Evolutionary conservation across 30 jellyfish, hydroid and myxozoan species (phyloP), one percentile per base, ranked within the genome.

Genomic region (Rhopilema esculentum): DNA sequence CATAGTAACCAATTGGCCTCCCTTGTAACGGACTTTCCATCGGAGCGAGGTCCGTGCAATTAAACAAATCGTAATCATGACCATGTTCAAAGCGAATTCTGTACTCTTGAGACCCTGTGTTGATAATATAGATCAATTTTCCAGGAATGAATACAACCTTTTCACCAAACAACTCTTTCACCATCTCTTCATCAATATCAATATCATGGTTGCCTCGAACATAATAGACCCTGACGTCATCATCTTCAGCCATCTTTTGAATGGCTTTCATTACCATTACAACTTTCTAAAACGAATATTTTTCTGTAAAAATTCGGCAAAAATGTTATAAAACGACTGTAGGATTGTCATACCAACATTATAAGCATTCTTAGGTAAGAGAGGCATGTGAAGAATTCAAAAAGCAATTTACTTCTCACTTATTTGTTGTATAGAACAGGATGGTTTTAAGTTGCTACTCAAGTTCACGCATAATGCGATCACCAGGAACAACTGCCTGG

Each of bases 21-120:
- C 97, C 93, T 75, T 57, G 88, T 91, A 90, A 62, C 21, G 97
- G 97, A 57, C 92, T 67, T 29, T 90, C 93, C 4, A 28, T 89
- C 18, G 93, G 91, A n/a, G 89, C 83, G 25, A 83, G 31, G 16
- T 71, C 86, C 23, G 48, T 28, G 61, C 91, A 79, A 62, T 90
- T 90, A 75, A 79, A 90, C 77, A 90, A 62, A 69, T 90, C 97
- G 30, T 90, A 90, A 27, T 90, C 97, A 67, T 90, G 97, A 4
- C 97, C 97, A 90, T 90, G 97, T 73, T 90, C 97, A 31, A 90
- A 90, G 27, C 97, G 97, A 52, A 90, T 81, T 48, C 93, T 51
- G 84, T 90, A 82, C 29, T 90, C 92, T 51, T 79, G 92, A 51
- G 27, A 21, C 72, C 97, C 97, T 31, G 85, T 90, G 88, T 82